Base-by-base conservation (phyloP, 1,140 invertebrate species). In the Drosophila santomea region DNA sequence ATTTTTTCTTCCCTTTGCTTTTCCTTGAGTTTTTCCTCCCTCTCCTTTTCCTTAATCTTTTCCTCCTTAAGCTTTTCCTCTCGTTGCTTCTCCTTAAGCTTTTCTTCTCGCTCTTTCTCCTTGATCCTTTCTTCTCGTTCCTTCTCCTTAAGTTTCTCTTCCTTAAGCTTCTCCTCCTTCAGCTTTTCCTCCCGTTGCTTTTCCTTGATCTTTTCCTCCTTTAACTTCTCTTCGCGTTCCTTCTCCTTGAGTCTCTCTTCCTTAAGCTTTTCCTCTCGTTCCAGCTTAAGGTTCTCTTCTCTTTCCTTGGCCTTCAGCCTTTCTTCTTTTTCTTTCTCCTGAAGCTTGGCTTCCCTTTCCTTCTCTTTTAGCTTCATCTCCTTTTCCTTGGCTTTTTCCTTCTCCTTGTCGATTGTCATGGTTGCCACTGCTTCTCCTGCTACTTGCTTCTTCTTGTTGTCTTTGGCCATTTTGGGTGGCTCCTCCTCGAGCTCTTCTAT, bases 321-420 rank as follows among this genome's bases (percentile, higher is more conserved):
- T n/a, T 39, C 14, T 39, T 38, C 52, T 6, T 23, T 23, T 6
- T 38, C 25, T 7, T 63, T 56, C 28, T 57, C 55, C 38, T 38
- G 35, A 2, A 43, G 25, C 20, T 48, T 25, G n/a, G 64, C 28
- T 32, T 62, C 2, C 20, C 55, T 7, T 60, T 77, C 44, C 20
- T 69, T 57, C 1, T 56, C 73, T 14, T 25, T 45, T 1, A 14
- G n/a, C 51, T 58, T 55, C 12, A 63, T 15, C 43, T 66, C 63
- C 15, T 23, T 66, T 4, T 64, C 58, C 8, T 51, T 36, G 52
- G n/a, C 1, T n/a, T 44, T 54, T 50, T 74, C 38, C 14, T 48
- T 67, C 6, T 64, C 63, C 63, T 56, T 64, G 25, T 55, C 54
- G 20, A 38, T 58, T 72, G 28, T 72, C 51, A 48, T 59, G 50